phyloP scores from a whole-genome alignment of 2,797 vertebrate genomes.

The Poeciliopsis gracilis region DNA sequence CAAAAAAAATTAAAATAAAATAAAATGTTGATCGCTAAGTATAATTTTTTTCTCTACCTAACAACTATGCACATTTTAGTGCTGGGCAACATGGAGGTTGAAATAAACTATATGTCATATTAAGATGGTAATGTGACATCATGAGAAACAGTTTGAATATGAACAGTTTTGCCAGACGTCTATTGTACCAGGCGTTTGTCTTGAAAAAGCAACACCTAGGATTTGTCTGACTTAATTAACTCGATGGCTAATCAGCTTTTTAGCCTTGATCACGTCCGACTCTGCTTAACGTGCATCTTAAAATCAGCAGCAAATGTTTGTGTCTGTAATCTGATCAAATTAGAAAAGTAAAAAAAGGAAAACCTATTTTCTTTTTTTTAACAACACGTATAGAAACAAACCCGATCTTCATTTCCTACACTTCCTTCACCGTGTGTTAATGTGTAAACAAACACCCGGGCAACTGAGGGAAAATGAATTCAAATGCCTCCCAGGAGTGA shows the following conservation, averaged over 20 bases:
- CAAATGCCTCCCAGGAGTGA: constrained; percentile 15
- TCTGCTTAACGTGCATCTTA: background rate
- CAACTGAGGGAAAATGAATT: constrained; percentile 3
- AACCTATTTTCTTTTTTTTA: background rate
- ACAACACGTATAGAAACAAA: constrained; percentile 10
- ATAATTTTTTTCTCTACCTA: background rate
- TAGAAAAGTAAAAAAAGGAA: background rate
- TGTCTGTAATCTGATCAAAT: constrained; percentile 16
- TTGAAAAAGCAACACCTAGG: background rate
- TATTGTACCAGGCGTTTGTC: background rate
- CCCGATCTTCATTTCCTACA: background rate
- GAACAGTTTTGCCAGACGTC: background rate
- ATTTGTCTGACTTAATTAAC: background rate
- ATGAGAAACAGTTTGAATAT: background rate
- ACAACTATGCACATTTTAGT: background rate
- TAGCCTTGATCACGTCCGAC: background rate
- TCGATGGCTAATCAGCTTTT: background rate
- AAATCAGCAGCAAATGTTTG: constrained; percentile 8
- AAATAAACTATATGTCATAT: background rate
- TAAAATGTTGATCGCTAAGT: background rate
- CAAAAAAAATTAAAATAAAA: background rate
- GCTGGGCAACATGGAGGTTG: background rate
- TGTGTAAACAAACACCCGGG: constrained; percentile 22
- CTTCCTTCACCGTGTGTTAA: background rate
- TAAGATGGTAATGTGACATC: background rate